Conservation (phyloP, 2,888 invertebrate species). For the Synanthedon myopaeformis region DNA sequence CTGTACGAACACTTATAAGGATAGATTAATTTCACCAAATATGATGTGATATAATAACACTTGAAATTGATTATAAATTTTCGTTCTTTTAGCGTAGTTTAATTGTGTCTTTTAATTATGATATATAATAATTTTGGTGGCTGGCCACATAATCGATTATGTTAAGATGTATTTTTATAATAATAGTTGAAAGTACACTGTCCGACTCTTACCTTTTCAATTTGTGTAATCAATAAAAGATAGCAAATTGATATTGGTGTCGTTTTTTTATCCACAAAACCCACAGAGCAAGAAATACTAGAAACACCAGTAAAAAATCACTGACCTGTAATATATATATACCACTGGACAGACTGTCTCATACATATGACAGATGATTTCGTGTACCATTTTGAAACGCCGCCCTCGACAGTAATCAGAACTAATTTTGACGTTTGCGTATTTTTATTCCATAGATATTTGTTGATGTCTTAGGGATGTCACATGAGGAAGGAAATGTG, state of each 20-base stretch:
- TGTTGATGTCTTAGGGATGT: no score
- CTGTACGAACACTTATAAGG: background rate
- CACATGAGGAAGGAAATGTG: no score
- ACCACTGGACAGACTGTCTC: no score
- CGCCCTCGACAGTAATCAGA: no score
- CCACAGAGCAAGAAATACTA: background rate
- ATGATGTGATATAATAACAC: conserved; percentile 28
- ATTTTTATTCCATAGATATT: no score
- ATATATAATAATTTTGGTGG: conserved; percentile 36
- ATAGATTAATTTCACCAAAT: conserved; percentile 14
- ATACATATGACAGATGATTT: no score
- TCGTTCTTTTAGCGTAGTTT: background rate
- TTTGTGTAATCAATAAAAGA: conserved; percentile 67
- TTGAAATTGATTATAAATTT: conserved; percentile 10
- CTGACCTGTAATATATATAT: no score
- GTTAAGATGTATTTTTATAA: conserved; percentile 51
- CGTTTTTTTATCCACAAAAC: conserved; percentile 7
- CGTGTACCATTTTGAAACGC: no score
- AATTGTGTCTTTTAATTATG: background rate
- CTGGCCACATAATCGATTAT: conserved; percentile 56
- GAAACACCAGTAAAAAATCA: no score
- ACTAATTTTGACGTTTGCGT: no score
- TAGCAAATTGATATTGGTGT: conserved; percentile 50
- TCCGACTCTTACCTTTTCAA: conserved; percentile 52
- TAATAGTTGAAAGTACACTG: conserved; percentile 34